Conservation (phyloP, 2,888 invertebrate genomes). For the Netelia fuscicornis region DNA sequence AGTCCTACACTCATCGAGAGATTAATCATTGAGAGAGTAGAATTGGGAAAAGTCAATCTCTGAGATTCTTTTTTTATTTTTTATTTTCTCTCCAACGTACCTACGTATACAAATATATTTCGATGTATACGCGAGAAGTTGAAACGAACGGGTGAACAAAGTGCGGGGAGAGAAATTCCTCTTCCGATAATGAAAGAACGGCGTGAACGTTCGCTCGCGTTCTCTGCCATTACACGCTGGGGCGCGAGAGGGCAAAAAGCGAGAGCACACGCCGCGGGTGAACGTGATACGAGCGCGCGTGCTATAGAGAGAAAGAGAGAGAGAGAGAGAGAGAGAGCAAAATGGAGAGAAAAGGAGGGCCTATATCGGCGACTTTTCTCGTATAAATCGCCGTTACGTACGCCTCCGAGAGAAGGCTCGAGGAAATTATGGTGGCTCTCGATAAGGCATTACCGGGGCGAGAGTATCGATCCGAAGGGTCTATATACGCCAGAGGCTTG, state of each 20-base stretch:
- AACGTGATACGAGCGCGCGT: constrained; percentile 2
- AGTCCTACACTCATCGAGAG: background rate
- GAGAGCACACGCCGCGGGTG: constrained; percentile 13
- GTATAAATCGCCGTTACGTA: constrained; percentile 63
- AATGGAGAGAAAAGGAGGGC: constrained; percentile 17
- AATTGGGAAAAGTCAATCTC: constrained; percentile 7
- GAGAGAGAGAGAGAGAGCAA: constrained; percentile 13
- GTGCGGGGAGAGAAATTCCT: constrained; percentile 32
- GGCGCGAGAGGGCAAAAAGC: constrained; percentile 22
- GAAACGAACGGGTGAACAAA: constrained; percentile 39
- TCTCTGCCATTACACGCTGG: constrained; percentile 37
- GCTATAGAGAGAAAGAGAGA: constrained; percentile 10
- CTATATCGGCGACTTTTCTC: constrained; percentile 55
- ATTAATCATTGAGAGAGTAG: constrained; percentile 18
- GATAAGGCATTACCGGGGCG: constrained; percentile 59
- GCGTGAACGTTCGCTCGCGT: constrained; percentile 23
- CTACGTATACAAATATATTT: background rate
- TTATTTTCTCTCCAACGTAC: background rate
- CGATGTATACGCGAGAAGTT: background rate
- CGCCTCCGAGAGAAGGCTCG: constrained; percentile 57
- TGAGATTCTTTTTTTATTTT: constrained; percentile 17
- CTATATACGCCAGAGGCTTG: constrained; percentile 35
- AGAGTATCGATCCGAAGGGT: constrained; percentile 62
- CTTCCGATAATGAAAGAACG: constrained; percentile 59
- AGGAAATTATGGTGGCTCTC: constrained; percentile 64